Evolutionary conservation across 2,797 vertebrate genomes (phyloP).

Genomic region (Cottoperca gobio): DNA sequence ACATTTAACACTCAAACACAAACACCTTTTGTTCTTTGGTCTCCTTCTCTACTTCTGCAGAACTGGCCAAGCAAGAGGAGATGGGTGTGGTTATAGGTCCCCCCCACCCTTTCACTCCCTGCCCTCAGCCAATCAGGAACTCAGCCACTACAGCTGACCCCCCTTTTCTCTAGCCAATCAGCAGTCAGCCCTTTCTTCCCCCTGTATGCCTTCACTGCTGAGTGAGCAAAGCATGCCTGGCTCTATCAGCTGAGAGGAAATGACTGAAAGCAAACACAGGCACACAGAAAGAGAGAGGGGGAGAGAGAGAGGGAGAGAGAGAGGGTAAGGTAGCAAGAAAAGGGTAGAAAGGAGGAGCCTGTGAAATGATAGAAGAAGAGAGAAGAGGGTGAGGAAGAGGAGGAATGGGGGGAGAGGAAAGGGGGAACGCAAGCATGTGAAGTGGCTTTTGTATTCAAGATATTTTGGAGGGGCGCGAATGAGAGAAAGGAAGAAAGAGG

Average conservation of each 20-base stretch:
- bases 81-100: constrained; percentile 66
- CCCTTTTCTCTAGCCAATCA: constrained; percentile 76
- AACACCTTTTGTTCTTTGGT: constrained; percentile 35
- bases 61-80: constrained; percentile 75
- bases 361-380: constrained; percentile 48
- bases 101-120: constrained; percentile 19
- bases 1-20: constrained; percentile 11
- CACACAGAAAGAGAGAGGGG: constrained; percentile 27
- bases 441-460: constrained; percentile 71
- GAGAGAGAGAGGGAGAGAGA: constrained; percentile 20
- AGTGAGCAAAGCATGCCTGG: constrained; percentile 83
- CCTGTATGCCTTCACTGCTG: constrained; percentile 83
- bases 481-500: constrained; percentile 59
- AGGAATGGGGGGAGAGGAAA: constrained; percentile 51
- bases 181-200: constrained; percentile 24
- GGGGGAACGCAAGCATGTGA: constrained; percentile 56
- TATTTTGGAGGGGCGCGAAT: constrained; percentile 66
- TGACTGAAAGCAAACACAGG: constrained; percentile 69
- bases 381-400: constrained; percentile 42
- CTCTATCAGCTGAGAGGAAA: constrained; percentile 87
- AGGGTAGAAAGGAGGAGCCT: constrained; percentile 49
- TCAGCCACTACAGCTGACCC: constrained; percentile 62
- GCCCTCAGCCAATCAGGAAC: constrained; percentile 70
- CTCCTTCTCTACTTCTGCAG: constrained; percentile 51
- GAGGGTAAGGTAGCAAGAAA: constrained; percentile 30